Conservation (phyloP, 2,888 invertebrate species). For the Cenopis cana region DNA sequence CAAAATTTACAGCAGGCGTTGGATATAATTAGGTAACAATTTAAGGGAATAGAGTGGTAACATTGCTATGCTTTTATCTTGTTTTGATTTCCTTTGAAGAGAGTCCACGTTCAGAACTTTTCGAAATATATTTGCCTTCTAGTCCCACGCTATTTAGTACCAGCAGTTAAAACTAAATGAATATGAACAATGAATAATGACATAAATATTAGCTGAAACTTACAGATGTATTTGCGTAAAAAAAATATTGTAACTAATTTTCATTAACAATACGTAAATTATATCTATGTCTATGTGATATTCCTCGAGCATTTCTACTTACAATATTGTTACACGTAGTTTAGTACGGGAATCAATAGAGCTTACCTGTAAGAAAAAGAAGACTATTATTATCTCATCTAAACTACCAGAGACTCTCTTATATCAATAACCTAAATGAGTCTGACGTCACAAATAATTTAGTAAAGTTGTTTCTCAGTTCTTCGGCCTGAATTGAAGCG, state of each 20-base stretch:
- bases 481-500: constrained; percentile 16
- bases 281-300: background rate
- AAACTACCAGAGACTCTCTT: background rate
- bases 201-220: too few relatives aligned
- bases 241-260: too few relatives aligned
- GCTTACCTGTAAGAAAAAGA: constrained; percentile 15
- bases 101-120: background rate
- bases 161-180: too few relatives aligned
- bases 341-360: background rate
- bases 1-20: constrained; percentile 49
- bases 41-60: constrained; percentile 46
- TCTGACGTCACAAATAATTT: background rate
- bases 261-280: too few relatives aligned
- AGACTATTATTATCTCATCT: background rate
- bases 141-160: too few relatives aligned
- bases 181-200: too few relatives aligned
- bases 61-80: constrained; percentile 47
- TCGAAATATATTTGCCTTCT: too few relatives aligned
- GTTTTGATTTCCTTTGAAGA: constrained; percentile 32
- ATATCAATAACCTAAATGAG: background rate
- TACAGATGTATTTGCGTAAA: too few relatives aligned
- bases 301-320: background rate
- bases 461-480: constrained; percentile 6
- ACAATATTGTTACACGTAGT: background rate
- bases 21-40: constrained; percentile 49